A percentile compares a stretch with the other conserved stretches of the same genome.
Conservation (phyloP, 53 echinoderm and acorn worm species). For the Henricia sp. region DNA sequence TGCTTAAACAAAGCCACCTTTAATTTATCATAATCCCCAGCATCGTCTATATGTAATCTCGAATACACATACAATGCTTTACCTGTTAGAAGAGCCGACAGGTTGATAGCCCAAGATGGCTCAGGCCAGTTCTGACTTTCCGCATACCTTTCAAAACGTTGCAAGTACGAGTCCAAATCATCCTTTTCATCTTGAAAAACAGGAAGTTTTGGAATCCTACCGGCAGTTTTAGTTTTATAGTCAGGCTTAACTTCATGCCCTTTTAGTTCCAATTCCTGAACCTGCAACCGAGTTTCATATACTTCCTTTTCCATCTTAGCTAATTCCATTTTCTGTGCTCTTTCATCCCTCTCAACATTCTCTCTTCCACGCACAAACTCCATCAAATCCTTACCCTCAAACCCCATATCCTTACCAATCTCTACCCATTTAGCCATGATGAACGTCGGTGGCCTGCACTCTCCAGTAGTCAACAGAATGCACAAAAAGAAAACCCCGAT, state of each 20-base stretch:
- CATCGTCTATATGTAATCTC: not conserved
- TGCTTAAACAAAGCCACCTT: conserved; percentile 33
- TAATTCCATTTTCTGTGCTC: not conserved
- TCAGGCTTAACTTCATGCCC: not conserved
- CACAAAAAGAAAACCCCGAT: no score
- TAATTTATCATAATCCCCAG: conserved; percentile 23
- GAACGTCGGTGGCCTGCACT: no score
- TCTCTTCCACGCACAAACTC: conserved; percentile 18
- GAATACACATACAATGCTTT: conserved; percentile 37
- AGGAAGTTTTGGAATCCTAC: no score
- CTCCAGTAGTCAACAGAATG: no score
- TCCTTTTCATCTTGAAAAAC: conserved; percentile 31
- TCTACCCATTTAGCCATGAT: conserved; percentile 11
- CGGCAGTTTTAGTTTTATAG: conserved; percentile 9
- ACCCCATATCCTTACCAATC: conserved; percentile 7
- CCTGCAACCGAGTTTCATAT: not conserved
- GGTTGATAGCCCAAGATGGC: conserved; percentile 31
- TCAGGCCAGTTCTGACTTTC: not conserved
- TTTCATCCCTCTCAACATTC: not conserved
- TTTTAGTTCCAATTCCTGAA: not conserved
- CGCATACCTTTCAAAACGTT: conserved; percentile 41
- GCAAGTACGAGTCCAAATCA: conserved; percentile 37
- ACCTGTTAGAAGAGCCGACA: conserved; percentile 27
- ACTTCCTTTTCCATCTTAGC: not conserved
- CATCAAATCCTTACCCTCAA: not conserved